Conservation (phyloP, 2,888 invertebrate genomes). For the Nephrotoma flavescens region DNA sequence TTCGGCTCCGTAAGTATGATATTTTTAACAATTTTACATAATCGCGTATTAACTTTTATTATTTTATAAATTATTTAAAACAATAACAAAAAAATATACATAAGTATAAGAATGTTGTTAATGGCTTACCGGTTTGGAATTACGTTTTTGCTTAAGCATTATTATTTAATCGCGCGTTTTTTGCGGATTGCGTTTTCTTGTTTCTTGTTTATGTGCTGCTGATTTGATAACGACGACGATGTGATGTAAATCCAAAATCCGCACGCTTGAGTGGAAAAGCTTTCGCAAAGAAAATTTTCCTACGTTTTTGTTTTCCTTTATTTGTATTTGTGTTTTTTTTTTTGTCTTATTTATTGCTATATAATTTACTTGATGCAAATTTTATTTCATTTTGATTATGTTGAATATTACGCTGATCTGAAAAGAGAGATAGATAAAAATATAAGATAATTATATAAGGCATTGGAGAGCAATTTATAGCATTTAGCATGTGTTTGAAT, state of each 20-base stretch:
- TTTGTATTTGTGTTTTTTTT: neutral
- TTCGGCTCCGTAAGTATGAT: neutral
- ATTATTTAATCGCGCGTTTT: neutral
- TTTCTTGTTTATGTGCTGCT: neutral
- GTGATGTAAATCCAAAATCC: neutral
- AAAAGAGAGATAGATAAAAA: neutral
- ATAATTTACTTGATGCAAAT: neutral
- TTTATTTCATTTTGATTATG: neutral
- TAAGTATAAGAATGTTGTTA: neutral
- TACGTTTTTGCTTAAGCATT: slow-evolving; percentile 12
- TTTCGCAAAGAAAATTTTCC: neutral
- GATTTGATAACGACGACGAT: neutral
- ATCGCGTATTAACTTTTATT: neutral
- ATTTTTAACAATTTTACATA: neutral
- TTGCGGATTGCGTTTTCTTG: neutral
- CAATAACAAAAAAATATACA: neutral
- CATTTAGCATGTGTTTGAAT: neutral
- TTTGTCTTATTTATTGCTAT: neutral
- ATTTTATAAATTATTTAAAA: neutral
- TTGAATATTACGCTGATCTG: neutral
- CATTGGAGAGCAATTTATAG: neutral
- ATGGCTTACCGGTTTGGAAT: slow-evolving; percentile 11
- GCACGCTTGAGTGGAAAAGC: neutral
- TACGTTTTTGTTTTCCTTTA: neutral
- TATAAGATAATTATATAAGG: neutral